A percentile compares a stretch with the other conserved stretches of the same genome.
These are phyloP conservation scores for Aix galericulata DNA, from an alignment of 2,113 vertebrate genomes.

Conservation along the genomic window DNA sequence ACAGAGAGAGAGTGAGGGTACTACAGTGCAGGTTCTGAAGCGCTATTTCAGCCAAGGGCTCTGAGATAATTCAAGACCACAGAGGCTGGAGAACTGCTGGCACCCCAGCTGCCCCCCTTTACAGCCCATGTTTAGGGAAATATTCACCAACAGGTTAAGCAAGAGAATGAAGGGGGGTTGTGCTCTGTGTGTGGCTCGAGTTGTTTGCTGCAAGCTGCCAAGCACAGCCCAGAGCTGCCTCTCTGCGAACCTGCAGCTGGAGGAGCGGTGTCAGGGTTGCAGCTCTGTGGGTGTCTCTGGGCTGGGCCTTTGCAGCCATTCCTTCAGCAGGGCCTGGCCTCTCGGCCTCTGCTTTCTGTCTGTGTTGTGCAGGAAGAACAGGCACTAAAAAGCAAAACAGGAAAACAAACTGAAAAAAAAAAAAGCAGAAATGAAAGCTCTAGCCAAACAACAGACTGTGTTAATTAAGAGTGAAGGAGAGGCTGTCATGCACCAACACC, in stretches of 20 bases:
- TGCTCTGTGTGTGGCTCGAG: not conserved
- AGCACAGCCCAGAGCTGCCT: not conserved
- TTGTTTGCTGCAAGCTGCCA: not conserved
- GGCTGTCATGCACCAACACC: not conserved
- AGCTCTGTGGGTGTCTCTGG: not conserved
- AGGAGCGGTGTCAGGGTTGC: not conserved
- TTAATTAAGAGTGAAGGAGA: not conserved
- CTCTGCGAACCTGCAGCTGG: not conserved
- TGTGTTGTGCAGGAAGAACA: fast-evolving
- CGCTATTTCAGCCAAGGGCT: not conserved
- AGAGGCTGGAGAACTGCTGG: not conserved
- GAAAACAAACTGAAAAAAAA: not conserved
- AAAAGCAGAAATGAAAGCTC: not conserved
- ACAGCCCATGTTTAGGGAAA: not conserved
- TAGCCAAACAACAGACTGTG: not conserved
- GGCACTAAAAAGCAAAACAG: not conserved
- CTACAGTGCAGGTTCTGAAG: too few species aligned
- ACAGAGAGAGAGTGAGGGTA: too few species aligned
- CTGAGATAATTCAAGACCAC: not conserved
- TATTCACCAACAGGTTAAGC: not conserved
- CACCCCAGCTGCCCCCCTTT: not conserved
- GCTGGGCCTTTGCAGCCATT: not conserved
- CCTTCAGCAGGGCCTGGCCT: not conserved
- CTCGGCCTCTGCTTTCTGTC: not conserved
- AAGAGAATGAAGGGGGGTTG: not conserved